Conservation (phyloP, 1,140 invertebrate genomes). For the Probaryconus sp. region DNA sequence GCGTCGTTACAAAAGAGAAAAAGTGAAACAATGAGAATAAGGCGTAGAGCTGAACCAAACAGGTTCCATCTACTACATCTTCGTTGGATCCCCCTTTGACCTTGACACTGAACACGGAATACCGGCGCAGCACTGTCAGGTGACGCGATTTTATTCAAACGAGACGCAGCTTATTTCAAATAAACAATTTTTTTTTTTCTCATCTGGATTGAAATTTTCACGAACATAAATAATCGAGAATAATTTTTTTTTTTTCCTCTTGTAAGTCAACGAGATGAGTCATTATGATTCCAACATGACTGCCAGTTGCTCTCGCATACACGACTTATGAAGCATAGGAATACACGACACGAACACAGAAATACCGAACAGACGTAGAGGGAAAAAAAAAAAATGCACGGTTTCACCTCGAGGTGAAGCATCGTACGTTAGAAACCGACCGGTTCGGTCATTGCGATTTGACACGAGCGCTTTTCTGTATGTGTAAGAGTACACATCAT, state of each 20-base stretch:
- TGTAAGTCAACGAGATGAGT: slow-evolving; percentile 43
- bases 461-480: background rate
- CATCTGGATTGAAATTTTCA: no score
- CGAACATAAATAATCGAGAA: slow-evolving; percentile 44
- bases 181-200: background rate
- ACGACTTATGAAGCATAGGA: slow-evolving; percentile 12
- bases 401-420: slow-evolving; percentile 55
- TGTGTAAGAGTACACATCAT: background rate
- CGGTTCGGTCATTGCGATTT: slow-evolving; percentile 37
- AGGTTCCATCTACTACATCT: slow-evolving; percentile 44
- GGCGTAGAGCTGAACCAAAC: slow-evolving; percentile 18
- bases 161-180: no score
- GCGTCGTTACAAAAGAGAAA: no score
- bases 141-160: no score
- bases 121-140: slow-evolving; percentile 24
- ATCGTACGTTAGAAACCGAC: slow-evolving; percentile 35
- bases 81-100: slow-evolving; percentile 59
- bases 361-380: background rate
- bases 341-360: background rate
- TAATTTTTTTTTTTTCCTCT: no score
- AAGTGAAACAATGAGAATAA: background rate
- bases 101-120: slow-evolving; percentile 68
- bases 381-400: slow-evolving; percentile 34
- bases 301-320: slow-evolving; percentile 16
- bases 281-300: slow-evolving; percentile 45